These are phyloP conservation scores for Labeo rohita DNA, from an alignment of 2,113 vertebrate species.

Conservation along the genomic window DNA sequence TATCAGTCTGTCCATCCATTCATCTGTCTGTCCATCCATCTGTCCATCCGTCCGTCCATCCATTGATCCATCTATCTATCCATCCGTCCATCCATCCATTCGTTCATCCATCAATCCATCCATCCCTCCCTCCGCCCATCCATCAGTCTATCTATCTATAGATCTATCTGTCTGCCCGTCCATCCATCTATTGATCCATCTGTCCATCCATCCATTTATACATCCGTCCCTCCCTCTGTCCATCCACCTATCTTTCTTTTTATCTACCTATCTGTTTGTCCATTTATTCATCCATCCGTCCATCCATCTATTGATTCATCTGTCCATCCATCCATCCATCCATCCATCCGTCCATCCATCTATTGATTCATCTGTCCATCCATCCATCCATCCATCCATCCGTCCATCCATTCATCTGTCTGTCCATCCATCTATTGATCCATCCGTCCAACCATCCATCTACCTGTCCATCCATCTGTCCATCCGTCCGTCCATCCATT, in stretches of 20 bases:
- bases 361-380: rapidly evolving
- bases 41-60: too few relatives aligned
- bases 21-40: background rate
- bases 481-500: background rate
- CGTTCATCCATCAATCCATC: background rate
- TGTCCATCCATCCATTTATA: rapidly evolving
- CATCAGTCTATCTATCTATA: background rate
- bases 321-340: background rate
- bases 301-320: background rate
- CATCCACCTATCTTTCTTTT: background rate
- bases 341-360: background rate
- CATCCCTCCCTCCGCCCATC: background rate
- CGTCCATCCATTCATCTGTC: background rate
- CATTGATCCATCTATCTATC: background rate
- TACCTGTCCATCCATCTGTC: background rate
- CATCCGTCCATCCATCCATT: background rate
- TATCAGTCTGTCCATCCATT: too few relatives aligned
- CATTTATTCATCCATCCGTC: background rate
- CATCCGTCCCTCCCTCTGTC: background rate
- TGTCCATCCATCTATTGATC: too few relatives aligned
- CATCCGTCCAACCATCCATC: background rate
- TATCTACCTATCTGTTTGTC: rapidly evolving
- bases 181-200: background rate
- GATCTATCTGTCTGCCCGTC: too few relatives aligned
- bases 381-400: background rate